Percentiles rank a stretch among this genome's conserved stretches.
Evolutionary conservation across 92 coral and sea anemone species (phyloP).

Genomic region (Phenganax stokvisi): DNA sequence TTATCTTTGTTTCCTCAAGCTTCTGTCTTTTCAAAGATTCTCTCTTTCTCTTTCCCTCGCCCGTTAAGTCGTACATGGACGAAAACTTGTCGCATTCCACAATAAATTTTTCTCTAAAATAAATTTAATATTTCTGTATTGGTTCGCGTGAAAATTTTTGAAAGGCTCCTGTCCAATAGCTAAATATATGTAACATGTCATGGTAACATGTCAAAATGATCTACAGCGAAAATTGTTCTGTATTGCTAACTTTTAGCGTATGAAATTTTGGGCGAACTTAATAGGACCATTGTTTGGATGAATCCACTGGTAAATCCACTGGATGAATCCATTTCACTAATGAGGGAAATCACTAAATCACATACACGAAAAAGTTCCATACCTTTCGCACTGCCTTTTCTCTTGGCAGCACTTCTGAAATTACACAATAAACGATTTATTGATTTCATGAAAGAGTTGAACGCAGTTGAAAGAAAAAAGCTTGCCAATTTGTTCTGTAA

Average conservation of each 20-base stretch:
- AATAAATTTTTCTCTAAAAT: constrained; percentile 46
- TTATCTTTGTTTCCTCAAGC: constrained; percentile 20
- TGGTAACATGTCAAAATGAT: background rate
- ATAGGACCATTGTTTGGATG: no score
- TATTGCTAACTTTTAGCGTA: no score
- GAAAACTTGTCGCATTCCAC: constrained; percentile 47
- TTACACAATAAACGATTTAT: background rate
- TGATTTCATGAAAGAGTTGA: background rate
- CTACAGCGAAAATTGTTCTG: background rate
- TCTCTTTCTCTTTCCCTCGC: constrained; percentile 55
- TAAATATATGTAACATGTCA: no score
- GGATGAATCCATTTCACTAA: no score
- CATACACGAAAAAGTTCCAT: background rate
- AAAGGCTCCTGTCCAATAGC: no score
- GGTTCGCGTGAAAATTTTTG: no score
- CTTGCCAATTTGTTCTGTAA: constrained; percentile 48
- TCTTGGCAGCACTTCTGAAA: constrained; percentile 3
- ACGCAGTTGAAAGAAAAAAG: background rate
- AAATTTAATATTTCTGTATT: background rate
- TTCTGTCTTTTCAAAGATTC: constrained; percentile 18
- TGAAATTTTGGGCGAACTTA: no score
- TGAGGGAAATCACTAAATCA: background rate
- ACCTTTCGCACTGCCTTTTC: constrained; percentile 25
- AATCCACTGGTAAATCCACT: no score
- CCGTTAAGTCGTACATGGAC: constrained; percentile 56